A percentile compares a stretch with the other conserved stretches of the same genome.
Evolutionary conservation across 2,797 vertebrate genomes (phyloP).

Genomic region (Octomys mimax): DNA sequence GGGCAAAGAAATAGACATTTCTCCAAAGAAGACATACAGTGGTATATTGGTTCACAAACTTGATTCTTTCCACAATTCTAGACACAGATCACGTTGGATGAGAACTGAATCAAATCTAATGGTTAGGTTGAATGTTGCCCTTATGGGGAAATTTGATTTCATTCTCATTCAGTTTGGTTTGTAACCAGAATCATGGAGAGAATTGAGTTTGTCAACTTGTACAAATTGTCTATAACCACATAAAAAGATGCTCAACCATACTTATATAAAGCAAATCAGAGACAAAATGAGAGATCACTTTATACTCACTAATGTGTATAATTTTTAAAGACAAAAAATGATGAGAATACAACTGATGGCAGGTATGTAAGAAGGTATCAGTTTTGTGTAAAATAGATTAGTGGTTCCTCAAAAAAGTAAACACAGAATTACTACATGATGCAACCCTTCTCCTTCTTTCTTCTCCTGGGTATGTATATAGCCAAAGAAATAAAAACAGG

Average conservation of each 20-base stretch:
- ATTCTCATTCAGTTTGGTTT: neutral
- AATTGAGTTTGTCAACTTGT: neutral
- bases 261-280: conserved; percentile 36
- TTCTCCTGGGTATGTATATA: neutral
- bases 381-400: conserved; percentile 29
- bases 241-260: conserved; percentile 12
- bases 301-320: neutral
- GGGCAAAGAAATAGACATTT: conserved; percentile 19
- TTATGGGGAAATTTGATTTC: neutral
- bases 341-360: neutral
- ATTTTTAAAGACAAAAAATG: neutral
- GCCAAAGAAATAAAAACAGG: neutral
- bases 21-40: conserved; percentile 4
- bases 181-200: neutral
- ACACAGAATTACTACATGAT: neutral
- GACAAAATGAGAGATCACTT: conserved; percentile 18
- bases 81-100: neutral
- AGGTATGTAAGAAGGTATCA: neutral
- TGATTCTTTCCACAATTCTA: neutral
- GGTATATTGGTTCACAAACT: neutral
- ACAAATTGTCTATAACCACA: conserved; percentile 19
- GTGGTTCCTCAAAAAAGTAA: conserved; percentile 21
- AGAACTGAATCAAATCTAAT: neutral
- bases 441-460: neutral
- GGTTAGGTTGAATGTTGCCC: neutral